Base-by-base conservation (phyloP, 2,113 vertebrate species). In the Ceratotherium simum region DNA sequence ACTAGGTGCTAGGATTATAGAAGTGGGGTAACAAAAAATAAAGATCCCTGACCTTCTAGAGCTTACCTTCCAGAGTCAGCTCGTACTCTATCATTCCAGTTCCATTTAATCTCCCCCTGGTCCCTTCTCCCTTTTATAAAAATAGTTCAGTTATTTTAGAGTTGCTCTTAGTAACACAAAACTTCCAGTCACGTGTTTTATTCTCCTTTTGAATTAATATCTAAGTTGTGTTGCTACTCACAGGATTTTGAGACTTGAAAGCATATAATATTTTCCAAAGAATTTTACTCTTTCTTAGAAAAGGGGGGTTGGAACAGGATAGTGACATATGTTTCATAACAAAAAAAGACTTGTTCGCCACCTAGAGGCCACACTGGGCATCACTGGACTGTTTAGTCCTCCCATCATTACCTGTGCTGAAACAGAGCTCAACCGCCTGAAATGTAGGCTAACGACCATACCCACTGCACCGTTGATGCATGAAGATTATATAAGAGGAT, bases 201-300 rank as follows among this genome's bases (percentile, higher is more conserved):
- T 76, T 76, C 39, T 21, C 88, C 29, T 84, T 91, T 21, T 11
- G 18, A 93, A 89, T 93, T 86, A 56, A 72, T 51, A 9, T 64
- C 21, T 27, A 79, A 39, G 23, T 62, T 90, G 18, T 81, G 42
- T 87, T 91, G 42, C 36, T 93, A 46, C 67, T 65, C 60, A 64
- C 33, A 69, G n/a, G 85, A 79, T 85, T 87, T 46, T 56, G 39
- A 90, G 5, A 87, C 36, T 75, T 92, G 46, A 56, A 82, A 69
- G 9, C 23, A 9, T 14, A 1, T 27, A 54, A 12, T 81, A n/a
- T 75, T 83, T 96, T 48, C 67, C 51, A 10, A 69, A 33, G 33
- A 36, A 75, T 70, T 86, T 69, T 75, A 78, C 31, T 81, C 10
- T 92, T 86, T 82, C 33, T 88, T 72, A 51, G 78, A 91, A 95